Base-by-base conservation (phyloP, 2,113 vertebrate species). In the Crocuta crocuta region DNA sequence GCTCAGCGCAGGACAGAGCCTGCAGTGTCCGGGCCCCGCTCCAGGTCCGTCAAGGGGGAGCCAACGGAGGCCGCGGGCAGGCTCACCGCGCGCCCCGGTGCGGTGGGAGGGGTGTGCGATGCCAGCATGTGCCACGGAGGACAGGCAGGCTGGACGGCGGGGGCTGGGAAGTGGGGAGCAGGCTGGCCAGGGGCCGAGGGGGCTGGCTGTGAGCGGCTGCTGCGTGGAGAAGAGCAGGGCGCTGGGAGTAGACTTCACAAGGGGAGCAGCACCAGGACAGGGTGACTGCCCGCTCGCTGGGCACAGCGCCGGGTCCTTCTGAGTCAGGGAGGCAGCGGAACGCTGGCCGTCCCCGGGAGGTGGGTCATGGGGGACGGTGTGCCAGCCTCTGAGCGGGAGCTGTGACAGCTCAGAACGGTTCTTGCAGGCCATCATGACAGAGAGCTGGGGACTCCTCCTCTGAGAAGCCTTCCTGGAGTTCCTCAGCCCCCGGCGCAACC, bases 281-380 rank as follows among this genome's bases (percentile, higher is more conserved):
- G 0, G 2, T 21, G 1, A 53, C 39, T 35, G 9, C 16, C 9
- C 5, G 7, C 7, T 48, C 50, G 5, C 5, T 2, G 21, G 13
- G 5, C 24, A 17, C 9, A 4, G 7, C 28, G 6, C 1, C 19
- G 5, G 1, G 31, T 12, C 35, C 1, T 1, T 70, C 80, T 45
- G 68, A 39, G 68, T 81, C n/a, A 5, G 53, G 7, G 43, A 2
- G 35, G 12, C 3, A 0, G 50, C 23, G 50, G 26, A 15, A n/a
- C 1, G 0, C 63, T 6, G 8, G 58, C 8, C 26, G 5, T 9
- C 35, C 21, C 2, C 2, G 10, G 4, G 19, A 58, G 21, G 7
- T 11, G 0, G 0, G 33, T 31, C 19, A 0, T 0, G 43, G 10
- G 55, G 10, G 50, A 10, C 24, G 1, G 9, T 1, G 9, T 24